phyloP scores from a whole-genome alignment of 2,797 vertebrate genomes.

The Anomalospiza imberbis region DNA sequence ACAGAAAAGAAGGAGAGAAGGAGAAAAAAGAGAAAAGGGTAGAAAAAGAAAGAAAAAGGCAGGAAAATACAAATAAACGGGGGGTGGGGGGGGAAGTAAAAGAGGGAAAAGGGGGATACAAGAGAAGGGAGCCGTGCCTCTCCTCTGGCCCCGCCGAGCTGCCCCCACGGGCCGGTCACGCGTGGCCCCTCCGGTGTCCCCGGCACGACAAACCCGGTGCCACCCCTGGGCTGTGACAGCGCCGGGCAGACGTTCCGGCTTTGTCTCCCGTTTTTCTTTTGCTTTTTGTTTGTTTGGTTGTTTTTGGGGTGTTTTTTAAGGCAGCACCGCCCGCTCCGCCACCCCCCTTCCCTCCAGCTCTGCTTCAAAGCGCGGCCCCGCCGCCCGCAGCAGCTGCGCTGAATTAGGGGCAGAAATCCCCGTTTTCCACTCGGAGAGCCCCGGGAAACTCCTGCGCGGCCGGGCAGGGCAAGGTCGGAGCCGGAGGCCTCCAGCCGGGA shows the following conservation, averaged over 20 bases:
- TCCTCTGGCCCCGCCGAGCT: too few species aligned
- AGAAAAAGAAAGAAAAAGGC: not conserved
- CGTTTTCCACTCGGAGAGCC: not conserved
- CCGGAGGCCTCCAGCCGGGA: not conserved
- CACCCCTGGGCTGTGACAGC: not conserved
- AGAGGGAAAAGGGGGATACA: fast-evolving
- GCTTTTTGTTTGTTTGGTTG: not conserved
- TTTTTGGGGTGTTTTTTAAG: not conserved
- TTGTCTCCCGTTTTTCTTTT: not conserved
- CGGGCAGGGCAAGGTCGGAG: not conserved
- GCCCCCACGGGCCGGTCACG: not conserved
- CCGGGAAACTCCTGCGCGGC: not conserved
- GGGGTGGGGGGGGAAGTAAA: fast-evolving
- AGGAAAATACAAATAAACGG: not conserved
- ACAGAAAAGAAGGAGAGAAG: not conserved
- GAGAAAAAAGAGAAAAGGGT: too few species aligned
- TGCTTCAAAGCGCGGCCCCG: not conserved
- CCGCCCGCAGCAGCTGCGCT: not conserved
- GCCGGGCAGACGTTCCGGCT: not conserved
- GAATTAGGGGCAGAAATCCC: not conserved
- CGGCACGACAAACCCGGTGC: not conserved
- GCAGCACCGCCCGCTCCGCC: not conserved
- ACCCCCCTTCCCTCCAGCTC: not conserved
- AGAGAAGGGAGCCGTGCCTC: not conserved
- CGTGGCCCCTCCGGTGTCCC: not conserved